Conservation (phyloP, 2,888 invertebrate species). For the Embidobia sp. region DNA sequence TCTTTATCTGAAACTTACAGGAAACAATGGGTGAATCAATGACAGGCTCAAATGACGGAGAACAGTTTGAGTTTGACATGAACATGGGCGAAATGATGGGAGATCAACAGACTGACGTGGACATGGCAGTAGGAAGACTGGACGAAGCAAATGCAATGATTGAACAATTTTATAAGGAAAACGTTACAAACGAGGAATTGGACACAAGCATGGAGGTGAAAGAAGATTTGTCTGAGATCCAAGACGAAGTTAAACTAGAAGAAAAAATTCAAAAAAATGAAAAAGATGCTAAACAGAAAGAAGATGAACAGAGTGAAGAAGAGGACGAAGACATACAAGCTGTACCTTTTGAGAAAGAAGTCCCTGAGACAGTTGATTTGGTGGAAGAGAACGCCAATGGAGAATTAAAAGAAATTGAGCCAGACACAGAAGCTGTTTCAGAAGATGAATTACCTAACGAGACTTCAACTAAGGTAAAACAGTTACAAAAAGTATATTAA, state of each 20-base stretch:
- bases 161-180: neutral
- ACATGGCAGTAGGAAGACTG: slow-evolving; percentile 15
- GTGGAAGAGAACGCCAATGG: slow-evolving; percentile 61
- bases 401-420: slow-evolving; percentile 83
- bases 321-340: slow-evolving; percentile 70
- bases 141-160: slow-evolving; percentile 1
- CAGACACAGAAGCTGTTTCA: slow-evolving; percentile 92
- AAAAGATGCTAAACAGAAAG: too few relatives aligned
- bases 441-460: slow-evolving; percentile 87
- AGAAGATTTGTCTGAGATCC: neutral
- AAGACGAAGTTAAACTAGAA: neutral
- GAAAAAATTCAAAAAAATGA: too few relatives aligned
- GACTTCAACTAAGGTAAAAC: slow-evolving; percentile 78
- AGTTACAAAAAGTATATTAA: neutral
- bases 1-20: neutral
- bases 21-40: slow-evolving; percentile 7
- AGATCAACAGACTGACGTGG: slow-evolving; percentile 68
- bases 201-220: neutral
- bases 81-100: slow-evolving; percentile 68
- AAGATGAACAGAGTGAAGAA: neutral
- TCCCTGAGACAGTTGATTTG: slow-evolving; percentile 13
- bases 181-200: neutral
- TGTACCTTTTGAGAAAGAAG: too few relatives aligned
- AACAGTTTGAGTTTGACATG: slow-evolving; percentile 69
- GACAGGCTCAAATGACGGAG: slow-evolving; percentile 4